Evolutionary conservation across 2,113 vertebrate genomes (phyloP).

Genomic region (Noturus placidus): DNA sequence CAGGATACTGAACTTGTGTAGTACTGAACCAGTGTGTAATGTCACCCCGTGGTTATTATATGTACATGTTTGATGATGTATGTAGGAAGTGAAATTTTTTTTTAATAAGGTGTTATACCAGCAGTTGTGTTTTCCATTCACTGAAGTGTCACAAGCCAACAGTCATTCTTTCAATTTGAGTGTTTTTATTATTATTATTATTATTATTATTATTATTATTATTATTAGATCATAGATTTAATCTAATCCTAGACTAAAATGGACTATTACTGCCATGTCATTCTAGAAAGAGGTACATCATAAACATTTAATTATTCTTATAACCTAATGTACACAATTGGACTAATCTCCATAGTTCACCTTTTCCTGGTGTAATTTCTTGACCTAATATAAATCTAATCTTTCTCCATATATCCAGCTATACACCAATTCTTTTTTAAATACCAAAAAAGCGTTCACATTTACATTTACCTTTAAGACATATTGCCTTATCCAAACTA

Average conservation of each 20-base stretch:
- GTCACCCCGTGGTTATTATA: too few relatives aligned
- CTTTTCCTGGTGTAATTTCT: neutral
- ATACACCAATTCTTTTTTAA: neutral
- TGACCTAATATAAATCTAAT: neutral
- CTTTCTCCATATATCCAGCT: neutral
- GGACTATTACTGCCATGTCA: neutral
- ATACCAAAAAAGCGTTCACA: neutral
- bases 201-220: too few relatives aligned
- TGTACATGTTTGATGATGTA: neutral
- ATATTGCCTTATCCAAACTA: too few relatives aligned
- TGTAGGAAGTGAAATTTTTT: neutral
- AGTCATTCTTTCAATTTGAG: neutral
- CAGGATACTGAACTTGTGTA: neutral
- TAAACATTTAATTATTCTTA: neutral
- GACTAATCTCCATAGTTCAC: neutral
- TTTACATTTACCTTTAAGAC: too few relatives aligned
- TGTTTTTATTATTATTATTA: neutral
- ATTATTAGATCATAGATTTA: neutral
- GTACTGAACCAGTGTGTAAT: neutral
- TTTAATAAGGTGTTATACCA: neutral
- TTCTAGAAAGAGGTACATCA: neutral
- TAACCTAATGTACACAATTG: neutral
- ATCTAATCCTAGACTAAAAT: neutral
- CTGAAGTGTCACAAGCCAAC: neutral
- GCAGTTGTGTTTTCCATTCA: neutral